These are phyloP conservation scores for Microplitis demolitor DNA, from an alignment of 1,140 invertebrate species.

Conservation along the genomic window DNA sequence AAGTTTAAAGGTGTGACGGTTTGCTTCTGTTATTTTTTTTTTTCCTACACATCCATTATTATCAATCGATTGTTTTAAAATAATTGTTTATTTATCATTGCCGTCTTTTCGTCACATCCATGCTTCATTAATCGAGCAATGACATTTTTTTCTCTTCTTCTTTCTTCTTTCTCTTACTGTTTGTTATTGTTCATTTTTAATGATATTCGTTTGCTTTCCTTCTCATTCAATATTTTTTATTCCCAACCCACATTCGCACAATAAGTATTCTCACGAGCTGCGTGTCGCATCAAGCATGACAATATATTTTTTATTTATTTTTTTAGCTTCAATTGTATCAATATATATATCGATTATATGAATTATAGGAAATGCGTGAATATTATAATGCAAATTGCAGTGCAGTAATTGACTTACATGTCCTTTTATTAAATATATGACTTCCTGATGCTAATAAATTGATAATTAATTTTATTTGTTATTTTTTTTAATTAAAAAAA, in stretches of 20 bases:
- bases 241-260: not conserved
- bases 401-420: not conserved
- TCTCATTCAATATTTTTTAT: not conserved
- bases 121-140: not conserved
- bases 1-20: conserved; percentile 1
- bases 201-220: too few relatives aligned
- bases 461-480: not conserved
- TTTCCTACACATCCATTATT: not conserved
- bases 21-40: not conserved
- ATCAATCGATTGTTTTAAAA: not conserved
- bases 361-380: not conserved
- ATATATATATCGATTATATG: not conserved
- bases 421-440: too few relatives aligned
- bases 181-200: not conserved
- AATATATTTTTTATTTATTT: not conserved
- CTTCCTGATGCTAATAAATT: too few relatives aligned
- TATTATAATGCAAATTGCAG: not conserved
- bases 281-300: not conserved
- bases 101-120: not conserved
- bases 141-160: not conserved
- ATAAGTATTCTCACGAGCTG: not conserved
- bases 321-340: not conserved
- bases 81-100: conserved; percentile 4
- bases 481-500: too few relatives aligned
- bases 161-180: not conserved